Conservation (phyloP, 1,140 invertebrate genomes). For the Pygmarrhopalites habei region DNA sequence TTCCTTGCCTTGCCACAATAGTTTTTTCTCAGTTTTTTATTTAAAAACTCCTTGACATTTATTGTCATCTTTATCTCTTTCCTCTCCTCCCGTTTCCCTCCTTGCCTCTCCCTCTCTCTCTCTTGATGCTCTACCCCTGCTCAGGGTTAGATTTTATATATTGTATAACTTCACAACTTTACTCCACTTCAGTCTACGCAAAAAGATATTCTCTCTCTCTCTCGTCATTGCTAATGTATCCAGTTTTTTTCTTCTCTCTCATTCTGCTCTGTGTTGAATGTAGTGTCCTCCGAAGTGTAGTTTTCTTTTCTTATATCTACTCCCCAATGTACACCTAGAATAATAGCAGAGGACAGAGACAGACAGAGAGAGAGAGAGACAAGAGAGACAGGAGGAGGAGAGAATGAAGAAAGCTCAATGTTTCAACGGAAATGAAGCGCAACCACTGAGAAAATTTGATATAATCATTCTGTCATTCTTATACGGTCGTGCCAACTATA, state of each 20-base stretch:
- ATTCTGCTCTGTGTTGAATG: too few relatives aligned
- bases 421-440: conserved; percentile 14
- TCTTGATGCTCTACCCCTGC: not conserved
- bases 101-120: conserved; percentile 9
- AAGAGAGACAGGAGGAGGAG: not conserved
- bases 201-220: too few relatives aligned
- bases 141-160: conserved; percentile 6
- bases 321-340: too few relatives aligned
- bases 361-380: too few relatives aligned
- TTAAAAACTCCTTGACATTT: conserved; percentile 35
- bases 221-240: too few relatives aligned
- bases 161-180: conserved; percentile 1
- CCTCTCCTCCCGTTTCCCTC: conserved; percentile 8
- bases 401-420: not conserved
- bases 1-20: conserved; percentile 1
- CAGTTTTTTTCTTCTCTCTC: too few relatives aligned
- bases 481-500: too few relatives aligned
- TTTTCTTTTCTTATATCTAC: too few relatives aligned
- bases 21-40: conserved; percentile 23
- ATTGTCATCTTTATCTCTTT: conserved; percentile 29
- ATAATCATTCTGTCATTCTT: conserved; percentile 10
- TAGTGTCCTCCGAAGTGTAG: too few relatives aligned
- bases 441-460: conserved; percentile 13
- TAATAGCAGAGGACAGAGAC: too few relatives aligned
- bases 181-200: not conserved